Evolutionary conservation across 1,140 invertebrate species (phyloP), one percentile per base, ranked within the genome.

Genomic region (Drosophila nannoptera): DNA sequence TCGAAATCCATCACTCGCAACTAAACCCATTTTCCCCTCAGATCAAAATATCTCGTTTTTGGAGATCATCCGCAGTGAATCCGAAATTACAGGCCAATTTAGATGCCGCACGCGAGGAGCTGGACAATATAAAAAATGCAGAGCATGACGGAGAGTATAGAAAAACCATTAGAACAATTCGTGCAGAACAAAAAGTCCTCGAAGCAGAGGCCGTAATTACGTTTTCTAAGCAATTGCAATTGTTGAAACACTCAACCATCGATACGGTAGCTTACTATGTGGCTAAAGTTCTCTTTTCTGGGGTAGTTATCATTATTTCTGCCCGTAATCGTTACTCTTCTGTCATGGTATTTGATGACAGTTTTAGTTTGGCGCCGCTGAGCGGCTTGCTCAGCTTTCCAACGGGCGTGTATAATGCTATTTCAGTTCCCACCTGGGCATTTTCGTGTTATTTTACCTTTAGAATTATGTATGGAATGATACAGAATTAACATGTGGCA

Each of bases 401-500:
- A 16, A 87, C 87, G 8, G 86, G 86, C 14, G 61, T 89, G 2
- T 67, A 69, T 4, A 84, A 88, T 63, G 86, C 88, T 0, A 69
- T 89, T 45, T 89, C 88, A 0, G 86, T 88, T 52, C 86, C 82
- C 2, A 65, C 65, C 3, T 89, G 88, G 88, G 75, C 78, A 0
- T 77, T 89, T 7, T 87, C 87, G 4, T 89, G 87, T 52, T 88
- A 87, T 60, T 66, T 88, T 4, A 84, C 87, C 0, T 88, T 87
- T 56, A 69, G 77, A 6, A 52, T 75, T 14, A 31, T 87, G 1
- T 80, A 83, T 11, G 48, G 66, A 2, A n/a, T 84, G 35, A 35
- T 75, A 2, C 80, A 75, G 52, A 76, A 84, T 11, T 70, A 33
- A 67, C 8, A 36, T 70, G 65, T 83, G n/a, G 74, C 49, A 48